A percentile compares a stretch with the other conserved stretches of the same genome.
Evolutionary conservation across 2,113 vertebrate genomes (phyloP).

Genomic region (Phasianus colchicus): DNA sequence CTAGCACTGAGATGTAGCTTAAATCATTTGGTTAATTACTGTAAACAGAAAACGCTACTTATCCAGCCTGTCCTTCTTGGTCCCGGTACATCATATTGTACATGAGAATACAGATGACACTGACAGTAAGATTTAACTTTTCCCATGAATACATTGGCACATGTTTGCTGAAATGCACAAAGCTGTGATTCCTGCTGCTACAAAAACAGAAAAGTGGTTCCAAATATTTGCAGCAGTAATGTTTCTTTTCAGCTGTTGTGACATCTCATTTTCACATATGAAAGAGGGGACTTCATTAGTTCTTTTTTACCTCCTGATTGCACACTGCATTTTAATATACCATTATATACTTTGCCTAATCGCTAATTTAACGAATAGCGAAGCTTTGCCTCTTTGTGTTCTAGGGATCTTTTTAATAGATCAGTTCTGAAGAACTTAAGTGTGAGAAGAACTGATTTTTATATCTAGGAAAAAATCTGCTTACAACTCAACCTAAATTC

Average conservation of each 20-base stretch:
- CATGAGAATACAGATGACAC: background rate
- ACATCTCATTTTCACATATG: background rate
- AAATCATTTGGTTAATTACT: background rate
- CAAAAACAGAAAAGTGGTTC: background rate
- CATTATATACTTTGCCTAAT: background rate
- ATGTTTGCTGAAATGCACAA: background rate
- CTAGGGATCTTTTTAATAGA: background rate
- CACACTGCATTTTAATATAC: background rate
- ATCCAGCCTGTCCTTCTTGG: background rate
- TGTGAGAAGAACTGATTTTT: conserved; percentile 11
- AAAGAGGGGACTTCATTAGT: background rate
- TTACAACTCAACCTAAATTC: background rate
- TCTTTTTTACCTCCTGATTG: background rate
- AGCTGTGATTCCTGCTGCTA: background rate
- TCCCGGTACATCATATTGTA: background rate
- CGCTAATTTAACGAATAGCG: background rate
- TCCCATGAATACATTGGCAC: background rate
- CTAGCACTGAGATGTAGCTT: background rate
- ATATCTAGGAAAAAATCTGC: background rate
- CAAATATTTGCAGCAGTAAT: background rate
- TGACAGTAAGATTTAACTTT: background rate
- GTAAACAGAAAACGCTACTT: background rate
- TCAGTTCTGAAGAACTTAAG: background rate
- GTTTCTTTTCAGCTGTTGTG: background rate
- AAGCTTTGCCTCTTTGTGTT: background rate